phyloP scores from a whole-genome alignment of 2,888 invertebrate genomes.

The Latheticus oryzae region DNA sequence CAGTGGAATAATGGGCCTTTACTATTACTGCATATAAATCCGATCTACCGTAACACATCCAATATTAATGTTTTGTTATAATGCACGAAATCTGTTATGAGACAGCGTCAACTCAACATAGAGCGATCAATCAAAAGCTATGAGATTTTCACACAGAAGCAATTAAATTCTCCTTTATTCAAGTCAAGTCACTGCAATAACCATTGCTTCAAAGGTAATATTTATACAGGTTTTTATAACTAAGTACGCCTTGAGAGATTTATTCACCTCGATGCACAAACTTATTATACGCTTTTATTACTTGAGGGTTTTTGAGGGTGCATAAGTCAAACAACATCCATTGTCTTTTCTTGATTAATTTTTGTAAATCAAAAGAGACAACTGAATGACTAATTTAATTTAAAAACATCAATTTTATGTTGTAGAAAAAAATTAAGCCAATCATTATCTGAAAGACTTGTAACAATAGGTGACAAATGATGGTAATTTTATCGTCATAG shows the following conservation, averaged over 20 bases:
- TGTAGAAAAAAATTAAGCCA: neutral
- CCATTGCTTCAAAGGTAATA: slow-evolving; percentile 14
- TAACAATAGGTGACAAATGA: slow-evolving; percentile 15
- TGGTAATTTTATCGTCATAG: slow-evolving; percentile 6
- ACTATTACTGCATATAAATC: slow-evolving; percentile 14
- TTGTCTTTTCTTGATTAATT: slow-evolving; percentile 27
- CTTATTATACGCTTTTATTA: slow-evolving; percentile 34
- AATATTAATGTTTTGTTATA: slow-evolving; percentile 16
- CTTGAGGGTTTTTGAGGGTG: slow-evolving; percentile 26
- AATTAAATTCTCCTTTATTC: slow-evolving; percentile 2
- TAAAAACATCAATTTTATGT: slow-evolving; percentile 3
- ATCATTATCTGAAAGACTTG: neutral
- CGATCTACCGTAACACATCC: too few species aligned
- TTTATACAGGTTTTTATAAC: slow-evolving; percentile 21
- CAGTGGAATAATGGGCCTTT: slow-evolving; percentile 13
- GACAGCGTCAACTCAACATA: slow-evolving; percentile 1
- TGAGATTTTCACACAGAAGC: slow-evolving; percentile 3
- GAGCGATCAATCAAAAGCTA: slow-evolving; percentile 1
- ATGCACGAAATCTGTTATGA: slow-evolving; percentile 2
- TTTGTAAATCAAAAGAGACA: slow-evolving; percentile 4
- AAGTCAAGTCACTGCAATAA: too few species aligned
- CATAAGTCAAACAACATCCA: slow-evolving; percentile 19
- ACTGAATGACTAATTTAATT: slow-evolving; percentile 4
- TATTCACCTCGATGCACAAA: slow-evolving; percentile 27
- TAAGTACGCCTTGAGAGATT: slow-evolving; percentile 18